Evolutionary conservation across 2,888 invertebrate genomes (phyloP), one percentile per base, ranked within the genome.

Genomic region (Orthonychiurus folsomi): DNA sequence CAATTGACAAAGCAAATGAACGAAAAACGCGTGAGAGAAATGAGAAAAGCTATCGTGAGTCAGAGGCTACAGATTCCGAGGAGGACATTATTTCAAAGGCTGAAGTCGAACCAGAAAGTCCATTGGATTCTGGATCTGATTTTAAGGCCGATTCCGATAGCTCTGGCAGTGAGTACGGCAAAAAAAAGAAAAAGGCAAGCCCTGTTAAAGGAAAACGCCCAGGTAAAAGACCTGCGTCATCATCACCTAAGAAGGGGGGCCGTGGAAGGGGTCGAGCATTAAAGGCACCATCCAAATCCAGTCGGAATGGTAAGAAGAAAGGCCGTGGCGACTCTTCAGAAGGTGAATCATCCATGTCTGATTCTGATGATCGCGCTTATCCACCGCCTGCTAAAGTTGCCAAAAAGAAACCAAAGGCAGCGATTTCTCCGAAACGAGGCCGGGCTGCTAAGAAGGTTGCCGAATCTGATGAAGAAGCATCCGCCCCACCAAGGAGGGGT

Each of bases 131-230:
- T 5, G 67, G 62, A 1, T 66, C 66, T 18, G 67, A 67, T 9
- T 66, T 61, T 60, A 63, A 5, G 15, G 69, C 63, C 28, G 69
- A 66, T 26, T 66, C 57, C 1, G 70, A 68, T 53, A 68, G 64
- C 25, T 70, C 70, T 25, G 72, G 72, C 25, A 69, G 69, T 58
- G 72, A 72, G 52, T 72, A 72, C 56, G 72, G 71, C 5, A 68
- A 68, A 28, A 71, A 72, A 65, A 66, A 62, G 25, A 21, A 52
- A 18, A 52, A 26, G 18, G 18, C 54, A 53, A 37, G n/a, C 50
- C 1, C 56, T 47, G 3, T 53, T 37, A 2, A 60, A 53, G 37
- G 53, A 60, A 37, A 24, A 2, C 18, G 24, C 1, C 12, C 53
- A n/a, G 27, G 52, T 15, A 28, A 24, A 21, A 27, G 50, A 26